Evolutionary conservation across 2,797 vertebrate species (phyloP).

Genomic region (Antrozous pallidus): DNA sequence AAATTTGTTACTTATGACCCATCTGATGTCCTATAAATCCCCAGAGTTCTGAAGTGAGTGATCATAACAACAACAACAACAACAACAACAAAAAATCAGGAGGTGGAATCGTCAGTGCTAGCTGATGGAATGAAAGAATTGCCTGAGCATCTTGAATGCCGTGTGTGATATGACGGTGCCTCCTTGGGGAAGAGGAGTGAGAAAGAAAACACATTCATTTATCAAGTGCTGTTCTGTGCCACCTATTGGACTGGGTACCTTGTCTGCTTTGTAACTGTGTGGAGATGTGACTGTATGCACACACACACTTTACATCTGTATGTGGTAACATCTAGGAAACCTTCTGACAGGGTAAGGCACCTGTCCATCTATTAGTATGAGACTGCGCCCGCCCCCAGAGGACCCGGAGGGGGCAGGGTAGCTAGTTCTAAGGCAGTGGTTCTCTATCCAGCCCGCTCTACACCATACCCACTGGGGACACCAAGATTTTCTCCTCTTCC

Average conservation of each 20-base stretch:
- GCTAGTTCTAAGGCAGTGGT: neutral
- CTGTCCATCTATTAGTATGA: accelerated
- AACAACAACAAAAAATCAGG: neutral
- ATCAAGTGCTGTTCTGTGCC: neutral
- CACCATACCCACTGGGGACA: neutral
- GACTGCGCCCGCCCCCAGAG: neutral
- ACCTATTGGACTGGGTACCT: neutral
- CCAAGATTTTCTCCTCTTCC: neutral
- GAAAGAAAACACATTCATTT: neutral
- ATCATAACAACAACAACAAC: too few relatives aligned
- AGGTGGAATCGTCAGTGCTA: neutral
- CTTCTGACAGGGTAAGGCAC: neutral
- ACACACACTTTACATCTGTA: neutral
- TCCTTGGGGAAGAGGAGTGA: neutral
- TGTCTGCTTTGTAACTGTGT: neutral
- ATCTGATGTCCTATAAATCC: neutral
- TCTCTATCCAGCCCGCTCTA: neutral
- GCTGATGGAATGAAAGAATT: neutral
- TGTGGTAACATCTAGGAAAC: neutral
- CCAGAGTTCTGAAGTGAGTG: slow-evolving; percentile 27
- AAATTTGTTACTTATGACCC: neutral
- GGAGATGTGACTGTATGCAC: accelerated
- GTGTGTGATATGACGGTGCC: neutral
- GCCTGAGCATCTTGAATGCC: neutral
- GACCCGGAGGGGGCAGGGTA: neutral